Evolutionary conservation across 2,113 vertebrate genomes (phyloP).

Genomic region (Epinephelus lanceolatus): DNA sequence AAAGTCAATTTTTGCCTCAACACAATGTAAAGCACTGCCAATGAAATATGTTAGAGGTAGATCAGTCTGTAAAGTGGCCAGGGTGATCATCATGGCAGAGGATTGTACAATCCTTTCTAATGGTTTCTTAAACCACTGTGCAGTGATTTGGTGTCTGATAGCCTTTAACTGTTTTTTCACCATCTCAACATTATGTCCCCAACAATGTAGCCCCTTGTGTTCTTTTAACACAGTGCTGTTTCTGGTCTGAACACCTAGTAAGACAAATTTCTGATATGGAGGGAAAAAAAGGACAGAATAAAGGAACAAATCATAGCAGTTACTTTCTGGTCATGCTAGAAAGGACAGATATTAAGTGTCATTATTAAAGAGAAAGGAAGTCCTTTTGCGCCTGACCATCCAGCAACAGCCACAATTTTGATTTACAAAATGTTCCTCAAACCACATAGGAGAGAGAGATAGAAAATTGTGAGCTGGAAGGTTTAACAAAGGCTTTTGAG

Average conservation of each 20-base stretch:
- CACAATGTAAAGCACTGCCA: not conserved
- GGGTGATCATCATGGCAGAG: not conserved
- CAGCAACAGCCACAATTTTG: constrained; percentile 56
- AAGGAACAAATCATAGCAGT: constrained; percentile 36
- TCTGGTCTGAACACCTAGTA: constrained; percentile 44
- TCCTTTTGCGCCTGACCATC: constrained; percentile 64
- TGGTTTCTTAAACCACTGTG: not conserved
- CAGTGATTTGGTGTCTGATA: not conserved
- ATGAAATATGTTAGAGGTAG: not conserved
- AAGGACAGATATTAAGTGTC: constrained; percentile 24
- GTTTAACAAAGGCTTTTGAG: constrained; percentile 65
- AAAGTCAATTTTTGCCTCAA: too few species aligned
- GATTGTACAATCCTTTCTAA: too few species aligned
- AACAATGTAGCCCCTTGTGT: not conserved
- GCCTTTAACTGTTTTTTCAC: not conserved
- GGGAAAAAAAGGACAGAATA: constrained; percentile 37
- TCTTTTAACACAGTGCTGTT: constrained; percentile 38
- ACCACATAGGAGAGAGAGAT: constrained; percentile 43
- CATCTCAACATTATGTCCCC: not conserved
- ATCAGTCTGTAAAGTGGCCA: not conserved
- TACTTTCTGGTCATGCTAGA: constrained; percentile 73
- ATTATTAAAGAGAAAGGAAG: constrained; percentile 1
- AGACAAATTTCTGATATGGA: constrained; percentile 19
- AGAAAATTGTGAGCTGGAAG: constrained; percentile 36
- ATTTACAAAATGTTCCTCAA: constrained; percentile 48